Evolutionary conservation across 92 coral and sea anemone species (phyloP), one percentile per base, ranked within the genome.

Genomic region (Porites rus): DNA sequence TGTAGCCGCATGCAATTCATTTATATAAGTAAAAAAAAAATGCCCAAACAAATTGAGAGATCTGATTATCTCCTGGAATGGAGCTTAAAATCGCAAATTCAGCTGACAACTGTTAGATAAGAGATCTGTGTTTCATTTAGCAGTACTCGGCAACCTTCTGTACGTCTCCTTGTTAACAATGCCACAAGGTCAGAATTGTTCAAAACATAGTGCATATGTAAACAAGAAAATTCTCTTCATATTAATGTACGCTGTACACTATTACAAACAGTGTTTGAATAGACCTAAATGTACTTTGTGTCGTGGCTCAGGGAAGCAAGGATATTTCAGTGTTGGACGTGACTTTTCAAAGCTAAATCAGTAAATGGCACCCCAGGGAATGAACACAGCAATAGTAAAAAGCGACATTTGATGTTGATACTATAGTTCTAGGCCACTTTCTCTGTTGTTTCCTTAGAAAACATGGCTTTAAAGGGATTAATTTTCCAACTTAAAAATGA

Each of bases 81-180:
- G 16, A 56, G 61, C 61, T 59, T 11, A 64, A 63, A 63, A 50
- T 46, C 82, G 50, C 61, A 78, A 50, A 76, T 17, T 38, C 71
- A 78, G 19, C 72, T 78, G 71, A 64, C 82, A 78, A 50, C 17
- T 28, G 14, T n/a, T 22, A 78, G 82, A 77, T 62, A 77, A 77
- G 61, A 50, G 0, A 24, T 4, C 1, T 10, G 51, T 7, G 14
- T 60, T 50, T 31, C 53, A 7, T 17, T 7, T 78, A 51, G 19
- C 61, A 17, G 13, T 46, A 7, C 62, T 78, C 4, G 70, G 63
- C 50, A 64, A 62, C 4, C 16, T 8, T 10, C 11, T 56, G 61
- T 56, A 38, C 46, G 46, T 38, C 7, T 14, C 16, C 61, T 56
- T 10, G 61, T 56, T 56, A 56, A 56, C 61, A 38, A 4, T 38